A percentile compares a stretch with the other conserved stretches of the same genome.
phyloP scores from a whole-genome alignment of 2,113 vertebrate species.

The Oreotrochilus melanogaster region DNA sequence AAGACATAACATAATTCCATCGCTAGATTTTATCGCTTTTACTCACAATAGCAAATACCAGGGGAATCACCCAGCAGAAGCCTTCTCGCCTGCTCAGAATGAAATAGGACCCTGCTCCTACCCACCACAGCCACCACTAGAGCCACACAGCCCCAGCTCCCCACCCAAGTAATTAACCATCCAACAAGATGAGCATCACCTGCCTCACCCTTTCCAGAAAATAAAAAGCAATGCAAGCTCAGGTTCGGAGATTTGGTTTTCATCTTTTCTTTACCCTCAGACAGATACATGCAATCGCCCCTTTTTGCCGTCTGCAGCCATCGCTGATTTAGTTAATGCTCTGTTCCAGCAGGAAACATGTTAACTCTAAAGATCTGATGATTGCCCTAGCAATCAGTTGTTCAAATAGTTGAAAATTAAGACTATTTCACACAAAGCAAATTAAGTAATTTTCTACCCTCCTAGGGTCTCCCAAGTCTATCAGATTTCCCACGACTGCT shows the following conservation, averaged over 20 bases:
- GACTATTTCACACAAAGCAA: constrained; percentile 57
- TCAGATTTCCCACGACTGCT: constrained; percentile 17
- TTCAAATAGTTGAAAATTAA: constrained; percentile 70
- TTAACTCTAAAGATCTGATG: constrained; percentile 67
- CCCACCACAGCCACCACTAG: rapidly evolving
- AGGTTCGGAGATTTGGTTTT: neutral
- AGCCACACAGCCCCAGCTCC: neutral
- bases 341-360: constrained; percentile 62
- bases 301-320: neutral
- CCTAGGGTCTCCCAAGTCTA: constrained; percentile 52
- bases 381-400: constrained; percentile 67
- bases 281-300: neutral
- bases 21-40: neutral
- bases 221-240: neutral
- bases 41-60: constrained; percentile 16
- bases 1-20: constrained; percentile 13
- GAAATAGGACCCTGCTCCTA: constrained; percentile 12
- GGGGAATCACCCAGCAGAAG: neutral
- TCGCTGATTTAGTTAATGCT: constrained; percentile 60
- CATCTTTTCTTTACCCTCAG: neutral
- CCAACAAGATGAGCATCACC: neutral
- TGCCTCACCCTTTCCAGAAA: neutral
- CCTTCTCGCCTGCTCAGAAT: neutral
- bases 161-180: neutral
- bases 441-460: constrained; percentile 67